Base-by-base conservation (phyloP, 2,888 invertebrate species). In the Keiferia lycopersicella region DNA sequence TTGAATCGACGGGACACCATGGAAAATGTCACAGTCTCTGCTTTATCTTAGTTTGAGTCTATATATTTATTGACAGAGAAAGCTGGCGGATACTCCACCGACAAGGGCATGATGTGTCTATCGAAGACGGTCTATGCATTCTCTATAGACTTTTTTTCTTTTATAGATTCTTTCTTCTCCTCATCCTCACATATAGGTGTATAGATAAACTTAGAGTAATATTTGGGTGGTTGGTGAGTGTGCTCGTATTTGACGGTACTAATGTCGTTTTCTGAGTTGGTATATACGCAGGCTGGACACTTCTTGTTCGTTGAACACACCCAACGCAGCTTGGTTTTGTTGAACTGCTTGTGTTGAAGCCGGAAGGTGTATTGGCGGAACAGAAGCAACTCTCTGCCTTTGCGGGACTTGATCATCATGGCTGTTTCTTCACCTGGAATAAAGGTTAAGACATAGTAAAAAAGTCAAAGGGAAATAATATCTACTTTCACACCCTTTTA, bases 231-330 rank as follows among this genome's bases (percentile, higher is more conserved):
- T 20, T 80, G 74, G 65, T 91, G 91, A 10, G 73, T 74, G 63
- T 91, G 91, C 1, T 84, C 80, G 56, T 87, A 84, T 53, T 70
- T 82, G 0, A 77, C 76, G 0, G 86, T 81, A 1, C 79, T 80
- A 60, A 91, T 85, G 45, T 66, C 72, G 66, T 89, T 87, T 22
- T 78, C 73, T 7, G 63, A 66, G 56, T 86, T 82, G 0, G 91
- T 91, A 67, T 87, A 89, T 3, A 91, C 82, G 63, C 76, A 79
- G 0, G 81, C 90, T 2, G 80, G 79, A 69, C 91, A 91, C 70
- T 86, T 88, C 71, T 89, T 91, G 62, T 76, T 65, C 0, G 86
- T 91, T 11, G 91, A 90, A 63, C 91, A 91, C 0, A 86, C 82
- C 91, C 91, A 91, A 20, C 91, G 83, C 0, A 34, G 51, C 18